Percentiles rank a stretch among this genome's conserved stretches.
phyloP scores from a whole-genome alignment of 2,113 vertebrate genomes.

The Myotis yumanensis region DNA sequence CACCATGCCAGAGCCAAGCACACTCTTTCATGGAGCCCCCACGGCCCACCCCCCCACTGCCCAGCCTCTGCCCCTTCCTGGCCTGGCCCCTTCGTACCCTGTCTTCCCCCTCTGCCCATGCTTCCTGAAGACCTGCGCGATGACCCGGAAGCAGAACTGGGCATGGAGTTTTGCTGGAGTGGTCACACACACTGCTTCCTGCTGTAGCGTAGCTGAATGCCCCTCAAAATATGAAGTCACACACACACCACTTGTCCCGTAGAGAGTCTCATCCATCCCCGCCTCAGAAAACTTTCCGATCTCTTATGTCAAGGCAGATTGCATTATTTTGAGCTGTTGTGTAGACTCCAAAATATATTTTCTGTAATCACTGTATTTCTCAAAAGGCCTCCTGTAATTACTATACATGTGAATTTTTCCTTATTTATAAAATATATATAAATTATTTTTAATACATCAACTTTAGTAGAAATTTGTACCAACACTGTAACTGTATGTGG shows the following conservation, averaged over 20 bases:
- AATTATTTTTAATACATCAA: slow-evolving; percentile 81
- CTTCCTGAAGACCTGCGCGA: slow-evolving; percentile 4
- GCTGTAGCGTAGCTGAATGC: not conserved
- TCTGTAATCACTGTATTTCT: slow-evolving; percentile 74
- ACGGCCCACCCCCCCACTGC: not conserved
- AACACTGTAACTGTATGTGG: slow-evolving; percentile 44
- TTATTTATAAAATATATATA: slow-evolving; percentile 76
- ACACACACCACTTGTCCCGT: not conserved
- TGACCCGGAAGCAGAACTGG: slow-evolving; percentile 14
- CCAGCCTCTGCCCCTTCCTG: not conserved
- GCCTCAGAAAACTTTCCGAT: slow-evolving; percentile 55
- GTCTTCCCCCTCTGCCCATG: not conserved
- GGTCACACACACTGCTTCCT: not conserved
- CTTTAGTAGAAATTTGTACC: slow-evolving; percentile 81
- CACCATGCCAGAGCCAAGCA: not conserved
- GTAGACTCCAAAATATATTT: slow-evolving; percentile 75
- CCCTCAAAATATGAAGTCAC: slow-evolving; percentile 1
- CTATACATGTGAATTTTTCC: slow-evolving; percentile 66
- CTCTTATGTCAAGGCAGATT: slow-evolving; percentile 44
- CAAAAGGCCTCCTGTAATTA: slow-evolving; percentile 67
- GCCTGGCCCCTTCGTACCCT: rapidly evolving
- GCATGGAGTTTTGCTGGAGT: slow-evolving; percentile 41
- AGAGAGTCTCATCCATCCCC: not conserved
- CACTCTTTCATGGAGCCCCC: not conserved
- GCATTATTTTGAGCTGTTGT: slow-evolving; percentile 69